These are phyloP conservation scores for Elmis aenea DNA, from an alignment of 2,888 invertebrate genomes.

Conservation along the genomic window DNA sequence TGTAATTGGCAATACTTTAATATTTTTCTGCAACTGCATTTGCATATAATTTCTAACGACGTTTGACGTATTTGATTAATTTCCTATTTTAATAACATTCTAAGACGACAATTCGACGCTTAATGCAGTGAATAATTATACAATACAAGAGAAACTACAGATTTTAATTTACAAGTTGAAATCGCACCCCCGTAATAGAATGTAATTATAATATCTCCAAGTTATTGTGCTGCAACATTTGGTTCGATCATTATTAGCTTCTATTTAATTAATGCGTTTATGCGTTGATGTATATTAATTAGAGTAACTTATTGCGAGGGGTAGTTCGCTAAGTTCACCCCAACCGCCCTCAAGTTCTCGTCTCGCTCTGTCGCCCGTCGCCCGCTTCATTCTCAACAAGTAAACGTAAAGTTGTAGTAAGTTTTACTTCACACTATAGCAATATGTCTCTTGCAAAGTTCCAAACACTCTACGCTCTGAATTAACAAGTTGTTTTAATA, in stretches of 20 bases:
- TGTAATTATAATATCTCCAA: slow-evolving; percentile 28
- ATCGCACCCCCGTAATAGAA: too few relatives aligned
- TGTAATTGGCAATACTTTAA: too few relatives aligned
- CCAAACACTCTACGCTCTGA: slow-evolving; percentile 43
- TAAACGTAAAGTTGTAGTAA: slow-evolving; percentile 37
- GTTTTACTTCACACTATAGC: slow-evolving; percentile 39
- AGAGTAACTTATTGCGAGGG: slow-evolving; percentile 43
- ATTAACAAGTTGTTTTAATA: slow-evolving; percentile 50
- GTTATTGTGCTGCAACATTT: slow-evolving; percentile 40
- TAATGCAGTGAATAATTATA: too few relatives aligned
- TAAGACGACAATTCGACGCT: too few relatives aligned
- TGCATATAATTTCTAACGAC: too few relatives aligned
- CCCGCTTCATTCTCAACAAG: slow-evolving; percentile 22
- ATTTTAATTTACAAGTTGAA: too few relatives aligned
- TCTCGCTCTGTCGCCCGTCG: slow-evolving; percentile 26
- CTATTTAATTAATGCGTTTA: slow-evolving; percentile 48
- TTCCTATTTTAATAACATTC: too few relatives aligned
- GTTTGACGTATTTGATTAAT: too few relatives aligned
- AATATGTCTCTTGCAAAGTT: slow-evolving; percentile 39
- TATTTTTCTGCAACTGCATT: too few relatives aligned
- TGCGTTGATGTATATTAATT: slow-evolving; percentile 50
- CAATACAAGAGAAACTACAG: too few relatives aligned
- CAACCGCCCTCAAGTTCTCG: slow-evolving; percentile 21
- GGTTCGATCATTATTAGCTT: slow-evolving; percentile 47
- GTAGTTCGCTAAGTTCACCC: slow-evolving; percentile 21